Evolutionary conservation across 2,888 invertebrate genomes (phyloP), one percentile per base, ranked within the genome.

Genomic region (Empis stercorea): DNA sequence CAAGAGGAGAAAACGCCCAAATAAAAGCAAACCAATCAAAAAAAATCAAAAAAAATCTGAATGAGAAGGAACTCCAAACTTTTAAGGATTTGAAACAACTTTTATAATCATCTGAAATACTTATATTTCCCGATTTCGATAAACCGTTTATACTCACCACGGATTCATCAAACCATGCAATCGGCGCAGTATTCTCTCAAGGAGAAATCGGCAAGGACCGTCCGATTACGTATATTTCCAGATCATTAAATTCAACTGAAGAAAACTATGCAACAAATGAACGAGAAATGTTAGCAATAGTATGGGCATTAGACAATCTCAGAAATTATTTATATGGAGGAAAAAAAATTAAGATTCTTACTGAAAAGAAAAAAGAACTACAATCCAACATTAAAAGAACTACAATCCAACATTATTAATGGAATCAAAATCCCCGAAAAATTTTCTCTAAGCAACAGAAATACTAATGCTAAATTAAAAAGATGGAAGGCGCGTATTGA

Each of bases 311-410:
- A 11, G 47, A 48, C 15, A 48, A 45, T 16, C 13, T 46, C 7
- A n/a, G 53, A n/a, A 48, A 48, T 4, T 54, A 54, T 13, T 20
- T 52, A 10, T 53, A 51, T 17, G 53, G 50, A 2, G 51, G 50
- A 6, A 51, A 43, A 15, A 47, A 47, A 23, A 48, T 54, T 9
- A 47, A 44, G 37, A 49, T 52, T 5, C 41, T 51, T n/a, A 52
- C 54, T 1, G 49, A 54, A 30, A 52, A 55, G 30, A 50, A 54
- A 27, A n/a, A n/a, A n/a, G n/a, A n/a, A n/a, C n/a, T n/a, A n/a
- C n/a, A n/a, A n/a, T n/a, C n/a, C n/a, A n/a, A n/a, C n/a, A n/a
- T n/a, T n/a, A n/a, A n/a, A n/a, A n/a, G n/a, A n/a, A n/a, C n/a
- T n/a, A n/a, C n/a, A n/a, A n/a, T n/a, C n/a, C n/a, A n/a, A n/a